These are phyloP conservation scores for Gobio gobio DNA, from an alignment of 2,113 vertebrate species.

Conservation along the genomic window DNA sequence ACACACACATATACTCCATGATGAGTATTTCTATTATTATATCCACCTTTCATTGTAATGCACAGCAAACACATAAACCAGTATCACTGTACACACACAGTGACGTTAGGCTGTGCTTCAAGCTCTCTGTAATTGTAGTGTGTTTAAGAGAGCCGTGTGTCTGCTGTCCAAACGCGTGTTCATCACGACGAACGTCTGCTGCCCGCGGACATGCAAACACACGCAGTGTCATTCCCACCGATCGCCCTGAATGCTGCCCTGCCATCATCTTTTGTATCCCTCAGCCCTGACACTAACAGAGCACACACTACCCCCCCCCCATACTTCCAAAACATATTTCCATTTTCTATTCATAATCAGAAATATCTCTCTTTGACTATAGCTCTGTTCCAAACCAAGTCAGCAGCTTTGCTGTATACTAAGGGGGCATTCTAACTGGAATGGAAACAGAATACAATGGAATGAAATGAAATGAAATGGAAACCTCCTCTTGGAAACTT, in stretches of 20 bases:
- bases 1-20: constrained; percentile 34
- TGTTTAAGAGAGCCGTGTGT: constrained; percentile 76
- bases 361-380: not conserved
- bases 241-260: not conserved
- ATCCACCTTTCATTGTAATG: constrained; percentile 51
- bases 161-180: constrained; percentile 70
- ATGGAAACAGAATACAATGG: no score
- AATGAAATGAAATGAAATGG: no score
- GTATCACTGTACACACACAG: constrained; percentile 26
- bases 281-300: constrained; percentile 43
- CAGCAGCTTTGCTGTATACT: not conserved
- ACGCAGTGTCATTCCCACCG: constrained; percentile 14
- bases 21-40: constrained; percentile 61
- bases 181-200: constrained; percentile 59
- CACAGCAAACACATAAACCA: constrained; percentile 21
- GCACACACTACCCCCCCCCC: not conserved
- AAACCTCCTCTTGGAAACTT: no score
- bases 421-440: not conserved
- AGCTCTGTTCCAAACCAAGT: not conserved
- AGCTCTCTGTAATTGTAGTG: constrained; percentile 70
- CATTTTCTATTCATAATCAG: constrained; percentile 47
- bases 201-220: constrained; percentile 44
- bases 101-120: constrained; percentile 28
- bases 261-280: constrained; percentile 33
- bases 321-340: constrained; percentile 55